These are phyloP conservation scores for Barypeithes pellucidus DNA, from an alignment of 2,888 invertebrate genomes.

Conservation along the genomic window DNA sequence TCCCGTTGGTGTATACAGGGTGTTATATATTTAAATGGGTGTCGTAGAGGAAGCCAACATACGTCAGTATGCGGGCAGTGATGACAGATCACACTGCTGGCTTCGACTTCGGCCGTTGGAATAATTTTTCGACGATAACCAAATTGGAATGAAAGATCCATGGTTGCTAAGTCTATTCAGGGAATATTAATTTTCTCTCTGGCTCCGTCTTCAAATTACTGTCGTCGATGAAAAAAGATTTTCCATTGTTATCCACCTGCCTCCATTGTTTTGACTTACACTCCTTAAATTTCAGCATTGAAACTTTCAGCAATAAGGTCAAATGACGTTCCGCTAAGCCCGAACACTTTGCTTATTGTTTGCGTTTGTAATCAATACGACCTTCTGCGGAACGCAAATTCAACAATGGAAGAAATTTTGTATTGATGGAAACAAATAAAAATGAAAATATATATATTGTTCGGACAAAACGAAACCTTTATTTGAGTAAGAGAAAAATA, in stretches of 20 bases:
- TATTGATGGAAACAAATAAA: slow-evolving; percentile 1
- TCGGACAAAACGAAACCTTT: not conserved
- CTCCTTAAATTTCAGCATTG: slow-evolving; percentile 6
- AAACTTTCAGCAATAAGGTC: slow-evolving; percentile 8
- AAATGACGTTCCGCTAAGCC: not conserved
- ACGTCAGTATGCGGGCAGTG: no score
- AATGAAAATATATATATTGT: not conserved
- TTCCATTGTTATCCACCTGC: not conserved
- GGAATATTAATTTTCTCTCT: not conserved
- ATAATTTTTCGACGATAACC: no score
- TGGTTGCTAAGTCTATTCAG: no score
- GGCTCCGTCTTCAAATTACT: not conserved
- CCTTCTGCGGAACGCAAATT: not conserved
- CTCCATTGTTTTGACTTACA: slow-evolving; percentile 8
- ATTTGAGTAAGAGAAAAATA: not conserved
- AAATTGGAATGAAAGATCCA: no score
- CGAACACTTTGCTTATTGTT: slow-evolving; percentile 15
- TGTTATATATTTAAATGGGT: no score
- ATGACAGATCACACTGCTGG: no score
- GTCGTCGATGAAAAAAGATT: not conserved
- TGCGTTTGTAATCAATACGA: slow-evolving; percentile 11
- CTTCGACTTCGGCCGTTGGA: no score
- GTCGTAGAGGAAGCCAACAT: no score
- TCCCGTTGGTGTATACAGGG: no score
- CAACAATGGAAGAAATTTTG: slow-evolving; percentile 12